Evolutionary conservation across 2,113 vertebrate species (phyloP).

Genomic region (Malurus melanocephalus): DNA sequence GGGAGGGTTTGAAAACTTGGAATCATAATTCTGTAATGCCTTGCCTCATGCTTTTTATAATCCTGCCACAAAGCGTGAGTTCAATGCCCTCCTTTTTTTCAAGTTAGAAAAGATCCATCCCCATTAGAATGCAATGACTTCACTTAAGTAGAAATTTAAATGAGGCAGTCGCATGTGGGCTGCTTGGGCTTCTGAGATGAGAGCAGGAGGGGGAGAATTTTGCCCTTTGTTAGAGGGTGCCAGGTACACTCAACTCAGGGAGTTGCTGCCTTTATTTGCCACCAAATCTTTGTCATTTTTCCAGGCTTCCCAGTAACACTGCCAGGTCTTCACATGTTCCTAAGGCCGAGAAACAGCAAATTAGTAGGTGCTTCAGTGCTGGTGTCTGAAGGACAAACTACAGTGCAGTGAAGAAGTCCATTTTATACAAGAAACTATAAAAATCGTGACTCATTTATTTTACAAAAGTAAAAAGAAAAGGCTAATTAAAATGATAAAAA

Average conservation of each 20-base stretch:
- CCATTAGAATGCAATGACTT: accelerated
- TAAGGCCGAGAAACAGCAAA: not conserved
- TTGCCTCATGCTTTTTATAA: not conserved
- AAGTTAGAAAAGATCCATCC: not conserved
- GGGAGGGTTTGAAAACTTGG: not conserved
- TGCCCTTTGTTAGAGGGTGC: not conserved
- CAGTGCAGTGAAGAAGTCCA: not conserved
- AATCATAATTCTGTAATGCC: not conserved
- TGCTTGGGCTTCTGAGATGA: not conserved
- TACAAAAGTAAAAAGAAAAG: not conserved
- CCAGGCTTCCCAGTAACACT: not conserved
- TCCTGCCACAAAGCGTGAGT: not conserved
- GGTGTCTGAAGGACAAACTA: not conserved
- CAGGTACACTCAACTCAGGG: not conserved
- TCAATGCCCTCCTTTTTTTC: not conserved
- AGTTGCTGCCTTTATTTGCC: not conserved
- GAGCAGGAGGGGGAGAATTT: not conserved
- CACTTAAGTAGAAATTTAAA: not conserved
- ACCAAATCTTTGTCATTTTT: not conserved
- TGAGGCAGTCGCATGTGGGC: not conserved
- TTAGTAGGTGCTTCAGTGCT: not conserved
- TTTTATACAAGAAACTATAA: not conserved
- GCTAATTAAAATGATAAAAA: not conserved
- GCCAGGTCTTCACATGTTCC: not conserved
- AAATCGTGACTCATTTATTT: not conserved